Conservation (phyloP, 2,113 vertebrate species). For the Cepphus grylle region DNA sequence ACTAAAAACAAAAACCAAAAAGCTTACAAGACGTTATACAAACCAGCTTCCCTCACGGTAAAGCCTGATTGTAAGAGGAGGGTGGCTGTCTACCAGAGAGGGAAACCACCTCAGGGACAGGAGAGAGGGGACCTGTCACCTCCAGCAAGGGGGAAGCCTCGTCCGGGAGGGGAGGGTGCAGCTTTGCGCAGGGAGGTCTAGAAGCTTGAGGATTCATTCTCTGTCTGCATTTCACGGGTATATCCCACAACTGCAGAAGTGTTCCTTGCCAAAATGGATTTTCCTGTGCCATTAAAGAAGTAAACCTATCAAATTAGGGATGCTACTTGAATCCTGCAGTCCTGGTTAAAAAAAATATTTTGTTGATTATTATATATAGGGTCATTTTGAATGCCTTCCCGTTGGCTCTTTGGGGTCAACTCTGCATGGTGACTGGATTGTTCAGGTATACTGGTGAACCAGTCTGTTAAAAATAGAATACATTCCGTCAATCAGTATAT, state of each 20-base stretch:
- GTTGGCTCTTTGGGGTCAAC: neutral
- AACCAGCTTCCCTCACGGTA: neutral
- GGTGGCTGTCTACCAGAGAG: rapidly evolving
- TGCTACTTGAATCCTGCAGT: neutral
- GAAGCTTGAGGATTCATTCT: neutral
- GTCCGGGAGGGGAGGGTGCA: neutral
- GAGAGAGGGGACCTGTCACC: neutral
- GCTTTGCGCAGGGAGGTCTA: neutral
- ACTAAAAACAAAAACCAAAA: neutral
- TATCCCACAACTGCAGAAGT: rapidly evolving
- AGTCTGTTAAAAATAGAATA: neutral
- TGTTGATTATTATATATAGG: neutral
- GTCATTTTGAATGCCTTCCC: neutral
- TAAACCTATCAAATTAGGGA: neutral
- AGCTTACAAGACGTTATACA: neutral
- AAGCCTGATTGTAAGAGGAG: neutral
- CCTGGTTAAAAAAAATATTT: neutral
- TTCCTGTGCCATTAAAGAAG: neutral
- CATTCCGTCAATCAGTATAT: neutral
- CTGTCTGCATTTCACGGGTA: neutral
- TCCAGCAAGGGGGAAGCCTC: neutral
- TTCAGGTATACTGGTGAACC: neutral
- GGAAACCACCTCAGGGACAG: neutral
- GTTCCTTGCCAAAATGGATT: neutral
- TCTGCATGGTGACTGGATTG: rapidly evolving